phyloP scores from a whole-genome alignment of 1,140 invertebrate species.

The Cydia fagiglandana region DNA sequence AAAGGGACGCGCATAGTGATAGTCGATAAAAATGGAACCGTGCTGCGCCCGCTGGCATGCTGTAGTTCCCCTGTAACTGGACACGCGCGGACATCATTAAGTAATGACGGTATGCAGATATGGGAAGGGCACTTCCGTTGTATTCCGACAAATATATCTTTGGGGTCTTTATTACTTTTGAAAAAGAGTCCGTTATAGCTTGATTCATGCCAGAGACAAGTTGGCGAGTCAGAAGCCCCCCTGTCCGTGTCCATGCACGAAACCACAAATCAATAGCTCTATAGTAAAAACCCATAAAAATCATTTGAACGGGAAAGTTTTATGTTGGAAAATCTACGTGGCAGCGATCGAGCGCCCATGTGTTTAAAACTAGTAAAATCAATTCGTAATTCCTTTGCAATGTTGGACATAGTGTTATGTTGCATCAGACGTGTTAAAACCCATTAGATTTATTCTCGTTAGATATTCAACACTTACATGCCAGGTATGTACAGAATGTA shows the following conservation, averaged over 20 bases:
- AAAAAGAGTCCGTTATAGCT: not conserved
- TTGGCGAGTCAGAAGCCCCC: slow-evolving; percentile 30
- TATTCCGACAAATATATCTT: slow-evolving; percentile 31
- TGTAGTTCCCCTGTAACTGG: slow-evolving; percentile 35
- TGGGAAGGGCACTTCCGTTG: slow-evolving; percentile 49
- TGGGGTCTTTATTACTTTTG: not conserved
- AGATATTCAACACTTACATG: no score
- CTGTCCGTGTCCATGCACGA: slow-evolving; percentile 41
- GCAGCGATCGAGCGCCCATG: not conserved
- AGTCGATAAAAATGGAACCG: no score
- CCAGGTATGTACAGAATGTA: no score
- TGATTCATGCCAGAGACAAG: not conserved
- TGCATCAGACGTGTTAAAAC: no score
- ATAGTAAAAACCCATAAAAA: slow-evolving; percentile 34
- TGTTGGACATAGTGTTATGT: no score
- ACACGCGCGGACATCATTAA: slow-evolving; percentile 40
- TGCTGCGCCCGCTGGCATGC: no score
- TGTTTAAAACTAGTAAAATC: not conserved
- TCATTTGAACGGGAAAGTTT: slow-evolving; percentile 4
- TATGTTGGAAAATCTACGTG: not conserved
- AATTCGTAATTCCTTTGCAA: not conserved
- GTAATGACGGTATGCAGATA: slow-evolving; percentile 37
- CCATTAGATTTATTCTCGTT: no score
- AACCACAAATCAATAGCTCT: slow-evolving; percentile 46
- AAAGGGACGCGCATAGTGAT: no score